Conservation (phyloP, 2,797 vertebrate species). For the Poecilia wingei region DNA sequence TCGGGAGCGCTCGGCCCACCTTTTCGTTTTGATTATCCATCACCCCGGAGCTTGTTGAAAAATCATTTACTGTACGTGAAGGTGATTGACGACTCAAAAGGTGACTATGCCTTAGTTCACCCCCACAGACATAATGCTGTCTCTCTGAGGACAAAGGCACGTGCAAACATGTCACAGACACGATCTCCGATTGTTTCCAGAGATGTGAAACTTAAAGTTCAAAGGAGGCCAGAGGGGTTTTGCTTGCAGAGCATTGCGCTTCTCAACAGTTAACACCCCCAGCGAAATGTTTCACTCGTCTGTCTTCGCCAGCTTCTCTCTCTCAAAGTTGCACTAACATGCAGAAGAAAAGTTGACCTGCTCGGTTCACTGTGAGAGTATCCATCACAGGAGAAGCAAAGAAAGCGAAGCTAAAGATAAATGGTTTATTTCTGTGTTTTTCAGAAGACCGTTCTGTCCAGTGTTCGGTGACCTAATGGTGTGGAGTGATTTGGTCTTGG, state of each 20-base stretch:
- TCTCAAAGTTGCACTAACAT: conserved; percentile 44
- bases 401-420: conserved; percentile 54
- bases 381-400: conserved; percentile 62
- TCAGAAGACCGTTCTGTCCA: conserved; percentile 19
- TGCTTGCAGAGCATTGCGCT: conserved; percentile 58
- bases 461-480: conserved; percentile 39
- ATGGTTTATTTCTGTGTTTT: conserved; percentile 45
- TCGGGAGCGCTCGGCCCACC: conserved; percentile 50
- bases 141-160: conserved; percentile 58
- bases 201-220: conserved; percentile 74
- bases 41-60: conserved; percentile 73
- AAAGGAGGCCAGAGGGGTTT: conserved; percentile 57
- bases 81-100: conserved; percentile 76
- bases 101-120: conserved; percentile 60
- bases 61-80: conserved; percentile 76
- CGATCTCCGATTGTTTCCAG: conserved; percentile 62
- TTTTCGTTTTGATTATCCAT: conserved; percentile 71
- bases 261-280: conserved; percentile 63
- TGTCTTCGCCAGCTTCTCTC: conserved; percentile 49
- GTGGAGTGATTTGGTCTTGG: conserved; percentile 35
- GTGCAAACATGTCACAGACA: conserved; percentile 47
- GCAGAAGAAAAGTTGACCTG: conserved; percentile 58
- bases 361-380: conserved; percentile 52
- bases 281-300: conserved; percentile 67
- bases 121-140: conserved; percentile 62